Percentiles rank a stretch among this genome's conserved stretches.
phyloP scores from a whole-genome alignment of 2,113 vertebrate genomes.

The Pongo pygmaeus region DNA sequence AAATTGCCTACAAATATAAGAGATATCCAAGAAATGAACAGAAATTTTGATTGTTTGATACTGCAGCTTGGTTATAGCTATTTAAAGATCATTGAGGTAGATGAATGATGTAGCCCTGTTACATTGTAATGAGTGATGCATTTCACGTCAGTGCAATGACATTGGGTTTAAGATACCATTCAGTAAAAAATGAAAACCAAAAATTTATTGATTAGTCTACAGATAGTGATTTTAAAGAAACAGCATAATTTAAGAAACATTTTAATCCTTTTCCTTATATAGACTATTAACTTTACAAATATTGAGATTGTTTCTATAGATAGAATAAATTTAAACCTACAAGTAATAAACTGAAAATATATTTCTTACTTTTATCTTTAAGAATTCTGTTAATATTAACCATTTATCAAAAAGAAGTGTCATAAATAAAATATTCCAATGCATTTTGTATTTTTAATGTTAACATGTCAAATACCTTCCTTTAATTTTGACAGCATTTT shows the following conservation, averaged over 20 bases:
- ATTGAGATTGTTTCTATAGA: not conserved
- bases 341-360: not conserved
- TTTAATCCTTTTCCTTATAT: not conserved
- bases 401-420: not conserved
- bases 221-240: not conserved
- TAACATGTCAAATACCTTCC: not conserved
- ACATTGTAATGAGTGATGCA: not conserved
- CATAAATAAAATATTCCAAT: not conserved
- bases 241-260: not conserved
- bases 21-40: not conserved
- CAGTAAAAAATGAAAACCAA: not conserved
- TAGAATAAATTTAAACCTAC: not conserved
- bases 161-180: not conserved
- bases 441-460: not conserved
- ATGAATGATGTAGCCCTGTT: not conserved
- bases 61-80: not conserved
- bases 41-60: not conserved
- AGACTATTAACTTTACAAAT: conserved; percentile 13
- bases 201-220: not conserved
- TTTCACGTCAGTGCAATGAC: not conserved
- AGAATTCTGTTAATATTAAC: not conserved
- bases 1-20: not conserved
- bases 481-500: not conserved
- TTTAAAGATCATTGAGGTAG: conserved; percentile 8
- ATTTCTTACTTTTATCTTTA: not conserved